Base-by-base conservation (phyloP, 2,113 vertebrate species). In the Forbesichthys papilliferus region DNA sequence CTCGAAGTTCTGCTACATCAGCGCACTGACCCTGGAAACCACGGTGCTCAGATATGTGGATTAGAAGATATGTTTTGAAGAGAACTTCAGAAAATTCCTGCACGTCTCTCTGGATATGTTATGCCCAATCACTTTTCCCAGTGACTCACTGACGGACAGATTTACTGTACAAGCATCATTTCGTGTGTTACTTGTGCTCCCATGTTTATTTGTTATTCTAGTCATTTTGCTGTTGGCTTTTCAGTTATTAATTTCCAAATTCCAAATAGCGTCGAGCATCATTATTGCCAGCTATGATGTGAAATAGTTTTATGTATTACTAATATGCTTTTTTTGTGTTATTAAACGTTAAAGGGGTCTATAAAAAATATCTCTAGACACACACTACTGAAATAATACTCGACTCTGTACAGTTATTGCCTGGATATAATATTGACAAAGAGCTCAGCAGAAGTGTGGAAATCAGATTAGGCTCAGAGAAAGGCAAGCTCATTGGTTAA, bases 381-480 rank as follows among this genome's bases (percentile, higher is more conserved):
- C 36, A 42, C 36, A 42, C 36, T 42, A 42, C 5, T 42, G 5
- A 42, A 8, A 42, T 42, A 7, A 42, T 42, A 42, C 36, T 42
- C 4, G 36, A 42, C 36, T 58, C 20, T 33, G 18, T 33, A 33
- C 27, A 58, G 13, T 54, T n/a, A 54, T n/a, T 33, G 20, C 56
- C 20, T 58, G 20, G 11, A 33, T 48, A 20, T 47, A n/a, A 33
- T 13, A 1, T 51, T 9, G 16, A 42, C 36, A 47, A 62, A 18
- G 61, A 12, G n/a, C 61, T 47, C 46, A 48, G 61, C 9, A 20
- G 14, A 73, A 56, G 58, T 71, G 63, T 75, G 83, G 82, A 79
- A 86, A 80, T 73, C 63, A 76, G 80, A 87, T 89, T 78, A 81
- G 66, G 69, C 63, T 71, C 61, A 64, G 74, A 83, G 68, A 82